Evolutionary conservation across 2,888 invertebrate species (phyloP).

Genomic region (Eupithecia dodoneata): DNA sequence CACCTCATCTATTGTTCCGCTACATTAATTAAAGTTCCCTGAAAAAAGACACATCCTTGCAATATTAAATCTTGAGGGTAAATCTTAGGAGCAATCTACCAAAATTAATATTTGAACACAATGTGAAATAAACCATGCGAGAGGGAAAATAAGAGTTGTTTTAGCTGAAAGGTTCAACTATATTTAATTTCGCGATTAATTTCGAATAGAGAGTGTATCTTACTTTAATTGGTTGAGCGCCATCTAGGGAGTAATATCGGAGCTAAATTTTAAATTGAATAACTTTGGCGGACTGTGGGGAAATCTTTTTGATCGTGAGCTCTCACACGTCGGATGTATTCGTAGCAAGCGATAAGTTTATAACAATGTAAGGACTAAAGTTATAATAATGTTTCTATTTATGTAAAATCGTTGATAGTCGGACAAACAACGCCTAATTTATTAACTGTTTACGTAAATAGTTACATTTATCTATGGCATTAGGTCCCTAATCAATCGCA

Average conservation of each 20-base stretch:
- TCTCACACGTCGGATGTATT: neutral
- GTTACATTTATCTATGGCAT: no score
- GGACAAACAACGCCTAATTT: neutral
- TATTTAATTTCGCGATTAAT: constrained; percentile 44
- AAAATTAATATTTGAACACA: constrained; percentile 41
- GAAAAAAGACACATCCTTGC: constrained; percentile 35
- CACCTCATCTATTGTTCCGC: constrained; percentile 16
- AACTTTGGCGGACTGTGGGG: constrained; percentile 15
- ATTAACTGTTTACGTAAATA: no score
- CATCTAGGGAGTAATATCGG: constrained; percentile 14
- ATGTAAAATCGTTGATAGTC: neutral
- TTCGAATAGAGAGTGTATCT: constrained; percentile 49
- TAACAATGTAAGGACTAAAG: neutral
- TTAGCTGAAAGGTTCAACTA: constrained; percentile 12
- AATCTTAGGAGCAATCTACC: constrained; percentile 36
- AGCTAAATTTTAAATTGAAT: constrained; percentile 17
- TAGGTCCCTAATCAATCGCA: neutral
- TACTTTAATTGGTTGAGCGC: constrained; percentile 41
- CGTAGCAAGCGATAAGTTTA: neutral
- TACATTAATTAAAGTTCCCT: constrained; percentile 37
- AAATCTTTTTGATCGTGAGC: neutral
- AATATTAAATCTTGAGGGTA: constrained; percentile 36
- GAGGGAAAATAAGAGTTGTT: constrained; percentile 22
- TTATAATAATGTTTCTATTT: neutral
- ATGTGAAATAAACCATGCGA: constrained; percentile 23